Base-by-base conservation (phyloP, 2,797 vertebrate genomes). In the Eremophila alpestris region DNA sequence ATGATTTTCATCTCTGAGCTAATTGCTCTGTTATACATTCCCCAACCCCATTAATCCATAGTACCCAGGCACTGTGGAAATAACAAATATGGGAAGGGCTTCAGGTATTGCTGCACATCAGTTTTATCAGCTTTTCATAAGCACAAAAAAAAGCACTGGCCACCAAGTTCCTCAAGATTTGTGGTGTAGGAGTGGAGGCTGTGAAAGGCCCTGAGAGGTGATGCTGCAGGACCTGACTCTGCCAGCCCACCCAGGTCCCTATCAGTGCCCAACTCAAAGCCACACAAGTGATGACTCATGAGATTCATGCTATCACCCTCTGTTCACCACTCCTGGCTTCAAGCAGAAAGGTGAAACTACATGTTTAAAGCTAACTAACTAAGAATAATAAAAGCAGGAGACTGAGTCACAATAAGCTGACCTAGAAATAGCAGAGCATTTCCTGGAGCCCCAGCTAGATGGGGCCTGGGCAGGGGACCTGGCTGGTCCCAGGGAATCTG, bases 1-100 rank as follows among this genome's bases (percentile, higher is more conserved):
- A 92, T 86, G 19, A 79, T 82, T 73, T 88, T 96, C 16, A 79
- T 90, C 83, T 91, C 76, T 4, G 27, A 92, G 54, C 52, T 90
- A 63, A 92, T 65, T 88, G 73, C 27, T 79, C 27, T 20, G 21
- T 52, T 55, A 34, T 36, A 32, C 65, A 46, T 64, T 43, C 13
- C 41, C 11, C 62, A 13, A 36, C 8, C 21, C 58, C 13, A 23
- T 58, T 54, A 90, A 62, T 34, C 58, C 68, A 40, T 8, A 71
- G 83, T 73, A 60, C 34, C 29, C 32, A 43, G 64, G 11, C 20
- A 23, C 13, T 24, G 58, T 17, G 73, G 30, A 43, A 89, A 12
- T 26, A 54, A 60, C 7, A 68, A 36, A 59, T 38, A 24, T 36
- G 36, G 58, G 86, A 87, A 69, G 16, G 46, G 34, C 29, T 81